Base-by-base conservation (phyloP, 2,888 invertebrate species). In the Cetonia aurata region DNA sequence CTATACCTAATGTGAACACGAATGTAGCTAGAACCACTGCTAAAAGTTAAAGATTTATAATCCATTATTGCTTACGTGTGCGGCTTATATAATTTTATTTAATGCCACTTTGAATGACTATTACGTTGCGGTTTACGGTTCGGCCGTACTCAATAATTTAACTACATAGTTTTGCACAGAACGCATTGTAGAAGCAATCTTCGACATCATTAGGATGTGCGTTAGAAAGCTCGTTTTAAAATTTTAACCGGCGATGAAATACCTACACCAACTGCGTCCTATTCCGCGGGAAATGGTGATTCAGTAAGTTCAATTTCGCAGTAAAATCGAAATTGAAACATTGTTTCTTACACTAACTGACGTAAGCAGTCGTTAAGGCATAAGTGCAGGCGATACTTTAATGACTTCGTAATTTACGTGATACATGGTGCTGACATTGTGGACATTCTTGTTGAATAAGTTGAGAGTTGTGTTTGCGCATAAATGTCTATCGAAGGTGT, bases 101-200 rank as follows among this genome's bases (percentile, higher is more conserved):
- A 67, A 67, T 67, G 67, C 56, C 56, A 57, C 48, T 67, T 67
- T 57, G 57, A 57, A 33, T 67, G 57, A 48, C 53, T 55, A 67
- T 67, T 67, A 55, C 44, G 53, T 67, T 67, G 48, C 37, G 48
- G 67, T 67, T 67, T 67, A 67, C 57, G 57, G 46, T 46, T 55
- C 15, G 33, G 13, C 33, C 52, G 55, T 67, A 57, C 67, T 67
- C 56, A 67, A 57, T 67, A 67, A 67, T 56, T 67, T 67, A 67
- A 67, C 46, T 67, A 57, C 42, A 55, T 37, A 57, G 56, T 67
- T 67, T 65, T 65, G 19, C 37, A 37, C 37, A 50, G 50, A 65
- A 65, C 37, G 62, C 48, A 50, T 37, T 65, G 37, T 50, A 50
- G 62, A 65, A 65, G 50, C 62, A 65, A 65, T 65, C 50, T 65